phyloP scores from a whole-genome alignment of 2,888 invertebrate genomes.

The Andrena trimmerana region DNA sequence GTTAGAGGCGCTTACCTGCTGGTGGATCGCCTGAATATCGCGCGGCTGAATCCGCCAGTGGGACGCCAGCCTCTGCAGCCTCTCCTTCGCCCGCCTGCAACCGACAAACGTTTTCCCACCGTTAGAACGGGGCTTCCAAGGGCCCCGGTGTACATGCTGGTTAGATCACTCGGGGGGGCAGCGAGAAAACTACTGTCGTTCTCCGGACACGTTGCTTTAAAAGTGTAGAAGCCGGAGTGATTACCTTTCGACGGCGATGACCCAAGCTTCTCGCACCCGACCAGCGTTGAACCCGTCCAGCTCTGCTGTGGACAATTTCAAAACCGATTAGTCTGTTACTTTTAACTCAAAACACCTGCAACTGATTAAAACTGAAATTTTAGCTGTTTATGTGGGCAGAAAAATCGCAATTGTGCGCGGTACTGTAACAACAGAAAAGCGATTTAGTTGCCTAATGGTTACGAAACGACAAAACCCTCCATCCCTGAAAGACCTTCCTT shows the following conservation, averaged over 20 bases:
- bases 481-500: no score
- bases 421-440: no score
- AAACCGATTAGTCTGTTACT: conserved; percentile 45
- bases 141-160: no score
- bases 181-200: no score
- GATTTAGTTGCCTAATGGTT: no score
- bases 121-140: neutral
- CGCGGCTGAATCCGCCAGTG: conserved; percentile 95
- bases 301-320: conserved; percentile 77
- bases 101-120: neutral
- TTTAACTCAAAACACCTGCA: no score
- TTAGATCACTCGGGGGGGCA: no score
- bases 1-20: conserved; percentile 79
- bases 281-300: conserved; percentile 83
- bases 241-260: conserved; percentile 99
- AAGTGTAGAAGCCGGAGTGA: neutral
- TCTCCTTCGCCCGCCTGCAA: conserved; percentile 89
- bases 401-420: no score
- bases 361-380: no score
- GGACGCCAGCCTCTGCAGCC: conserved; percentile 96
- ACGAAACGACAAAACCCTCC: no score
- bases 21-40: conserved; percentile 83
- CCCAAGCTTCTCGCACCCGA: conserved; percentile 96
- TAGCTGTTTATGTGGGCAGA: no score
- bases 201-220: neutral